Evolutionary conservation across 2,797 vertebrate genomes (phyloP), one percentile per base, ranked within the genome.

Genomic region (Galagoides demidoff): DNA sequence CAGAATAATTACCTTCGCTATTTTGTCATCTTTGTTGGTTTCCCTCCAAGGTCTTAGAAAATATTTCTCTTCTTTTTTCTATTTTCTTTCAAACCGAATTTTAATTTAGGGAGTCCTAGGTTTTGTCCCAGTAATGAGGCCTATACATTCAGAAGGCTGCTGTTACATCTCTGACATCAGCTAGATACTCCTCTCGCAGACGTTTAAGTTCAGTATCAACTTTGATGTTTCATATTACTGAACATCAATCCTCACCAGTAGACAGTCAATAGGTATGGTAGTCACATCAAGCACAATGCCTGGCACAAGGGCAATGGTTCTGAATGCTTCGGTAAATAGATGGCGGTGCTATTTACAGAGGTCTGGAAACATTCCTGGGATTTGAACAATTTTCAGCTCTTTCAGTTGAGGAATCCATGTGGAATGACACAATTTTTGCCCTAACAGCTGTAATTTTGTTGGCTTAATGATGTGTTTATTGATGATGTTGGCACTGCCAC

Each of bases 381-480:
- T 93, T 52, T 68, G 45, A 97, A 94, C 43, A 92, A 59, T 81
- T 96, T 91, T 52, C 73, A 95, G 86, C 34, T 83, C 25, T 89
- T 94, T 77, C 12, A 52, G 23, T 61, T 78, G 78, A 96, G 34
- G 23, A 96, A 96, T 49, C 45, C 70, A 87, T 71, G 71, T 89
- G 7, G 81, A 94, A 74, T 11, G 45, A 64, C 83, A 31, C 3
- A 16, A 74, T 52, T 95, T 97, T 94, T 97, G 17, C 31, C 49
- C 14, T 90, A 34, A 59, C 12, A 73, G 49, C 45, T 89, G 94
- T 59, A 87, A 87, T 90, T 94, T 93, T 88, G 66, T 93, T 85
- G 77, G 81, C 43, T 89, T 92, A 76, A 94, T 87, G 86, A 55
- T 94, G n/a, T 95, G 68, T 91, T 96, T 91, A 95, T 95, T 94